Percentiles rank a stretch among this genome's conserved stretches.
These are phyloP conservation scores for Enteromius radiatus DNA, from an alignment of 2,797 vertebrate genomes.

Conservation along the genomic window DNA sequence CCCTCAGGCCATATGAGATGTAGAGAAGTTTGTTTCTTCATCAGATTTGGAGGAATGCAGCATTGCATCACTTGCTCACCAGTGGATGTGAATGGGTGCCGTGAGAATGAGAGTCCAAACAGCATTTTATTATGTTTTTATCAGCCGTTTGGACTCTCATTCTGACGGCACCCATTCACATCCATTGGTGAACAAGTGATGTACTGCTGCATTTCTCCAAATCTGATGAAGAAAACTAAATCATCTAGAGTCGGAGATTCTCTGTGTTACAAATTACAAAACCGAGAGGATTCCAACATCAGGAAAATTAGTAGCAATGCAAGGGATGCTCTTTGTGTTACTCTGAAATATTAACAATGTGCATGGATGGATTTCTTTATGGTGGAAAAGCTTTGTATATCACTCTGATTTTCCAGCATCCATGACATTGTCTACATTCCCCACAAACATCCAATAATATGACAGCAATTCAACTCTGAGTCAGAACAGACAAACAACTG, in stretches of 20 bases:
- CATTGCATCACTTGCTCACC: neutral
- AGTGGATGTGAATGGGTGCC: neutral
- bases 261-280: neutral
- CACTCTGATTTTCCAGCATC: neutral
- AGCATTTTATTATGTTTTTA: too few relatives aligned
- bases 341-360: neutral
- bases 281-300: neutral
- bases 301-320: neutral
- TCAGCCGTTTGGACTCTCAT: too few relatives aligned
- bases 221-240: too few relatives aligned
- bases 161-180: too few relatives aligned
- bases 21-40: too few relatives aligned
- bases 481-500: neutral
- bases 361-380: conserved; percentile 4
- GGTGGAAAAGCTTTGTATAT: conserved; percentile 29
- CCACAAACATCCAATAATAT: conserved; percentile 19
- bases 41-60: neutral
- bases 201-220: too few relatives aligned
- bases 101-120: too few relatives aligned
- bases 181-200: too few relatives aligned
- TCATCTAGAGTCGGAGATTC: neutral
- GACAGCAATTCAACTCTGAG: conserved; percentile 27
- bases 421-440: conserved; percentile 2
- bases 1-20: too few relatives aligned
- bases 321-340: neutral